Evolutionary conservation across 2,797 vertebrate species (phyloP).

Genomic region (Tenualosa ilisha): DNA sequence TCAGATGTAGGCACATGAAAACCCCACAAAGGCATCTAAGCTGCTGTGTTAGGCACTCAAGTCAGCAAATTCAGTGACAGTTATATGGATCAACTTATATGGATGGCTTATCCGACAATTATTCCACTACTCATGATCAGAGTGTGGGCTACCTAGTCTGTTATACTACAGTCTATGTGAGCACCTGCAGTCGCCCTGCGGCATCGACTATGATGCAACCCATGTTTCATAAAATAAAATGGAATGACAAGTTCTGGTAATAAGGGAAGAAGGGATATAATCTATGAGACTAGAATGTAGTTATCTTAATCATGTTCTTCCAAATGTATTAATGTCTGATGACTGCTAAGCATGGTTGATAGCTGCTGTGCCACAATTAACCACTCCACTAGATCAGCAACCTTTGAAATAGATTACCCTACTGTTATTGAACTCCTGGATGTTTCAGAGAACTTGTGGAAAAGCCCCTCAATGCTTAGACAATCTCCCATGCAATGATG

Average conservation of each 20-base stretch:
- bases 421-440: background rate
- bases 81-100: background rate
- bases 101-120: background rate
- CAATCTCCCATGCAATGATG: background rate
- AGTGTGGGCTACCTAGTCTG: background rate
- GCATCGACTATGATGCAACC: background rate
- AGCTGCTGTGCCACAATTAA: background rate
- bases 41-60: background rate
- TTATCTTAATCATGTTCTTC: background rate
- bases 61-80: background rate
- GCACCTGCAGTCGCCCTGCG: too few species aligned
- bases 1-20: background rate
- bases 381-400: background rate
- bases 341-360: background rate
- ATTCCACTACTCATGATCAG: background rate
- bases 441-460: background rate
- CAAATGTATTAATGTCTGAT: background rate
- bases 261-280: background rate
- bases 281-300: too few species aligned
- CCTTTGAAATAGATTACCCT: background rate
- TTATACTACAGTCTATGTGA: too few species aligned
- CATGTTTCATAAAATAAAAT: background rate
- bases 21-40: background rate
- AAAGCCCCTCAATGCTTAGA: background rate
- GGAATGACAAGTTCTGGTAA: background rate